Percentiles rank a stretch among this genome's conserved stretches.
Conservation (phyloP, 2,888 invertebrate genomes). For the Mesoligia furuncula region DNA sequence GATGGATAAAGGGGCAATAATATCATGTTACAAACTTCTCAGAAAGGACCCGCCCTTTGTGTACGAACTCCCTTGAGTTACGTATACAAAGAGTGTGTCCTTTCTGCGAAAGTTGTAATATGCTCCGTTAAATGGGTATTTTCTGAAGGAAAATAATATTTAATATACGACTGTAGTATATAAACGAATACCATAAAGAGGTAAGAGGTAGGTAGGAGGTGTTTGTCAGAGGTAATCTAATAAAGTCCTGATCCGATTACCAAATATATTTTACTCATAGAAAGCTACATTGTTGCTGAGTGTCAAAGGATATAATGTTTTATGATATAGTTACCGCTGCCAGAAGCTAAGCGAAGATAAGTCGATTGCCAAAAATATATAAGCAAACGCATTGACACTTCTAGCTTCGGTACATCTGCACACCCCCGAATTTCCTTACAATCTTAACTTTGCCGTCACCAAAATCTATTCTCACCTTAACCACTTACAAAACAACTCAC, state of each 20-base stretch:
- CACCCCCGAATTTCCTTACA: conserved; percentile 58
- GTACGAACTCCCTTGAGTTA: not conserved
- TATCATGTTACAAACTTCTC: not conserved
- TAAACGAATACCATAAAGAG: not conserved
- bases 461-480: conserved; percentile 33
- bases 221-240: not conserved
- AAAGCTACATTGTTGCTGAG: not conserved
- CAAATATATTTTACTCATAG: too few species aligned
- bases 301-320: not conserved
- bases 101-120: not conserved
- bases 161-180: not conserved
- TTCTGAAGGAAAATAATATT: not conserved
- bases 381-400: conserved; percentile 26
- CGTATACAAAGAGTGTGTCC: not conserved
- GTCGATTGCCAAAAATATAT: not conserved
- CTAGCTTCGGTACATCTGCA: conserved; percentile 42
- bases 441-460: conserved; percentile 48
- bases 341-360: not conserved
- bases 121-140: not conserved
- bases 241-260: not conserved
- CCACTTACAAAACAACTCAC: not conserved
- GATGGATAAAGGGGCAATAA: not conserved
- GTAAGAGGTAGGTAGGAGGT: not conserved
- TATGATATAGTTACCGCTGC: not conserved
- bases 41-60: not conserved